phyloP scores from a whole-genome alignment of 2,113 vertebrate genomes.

The Labrus mixtus region DNA sequence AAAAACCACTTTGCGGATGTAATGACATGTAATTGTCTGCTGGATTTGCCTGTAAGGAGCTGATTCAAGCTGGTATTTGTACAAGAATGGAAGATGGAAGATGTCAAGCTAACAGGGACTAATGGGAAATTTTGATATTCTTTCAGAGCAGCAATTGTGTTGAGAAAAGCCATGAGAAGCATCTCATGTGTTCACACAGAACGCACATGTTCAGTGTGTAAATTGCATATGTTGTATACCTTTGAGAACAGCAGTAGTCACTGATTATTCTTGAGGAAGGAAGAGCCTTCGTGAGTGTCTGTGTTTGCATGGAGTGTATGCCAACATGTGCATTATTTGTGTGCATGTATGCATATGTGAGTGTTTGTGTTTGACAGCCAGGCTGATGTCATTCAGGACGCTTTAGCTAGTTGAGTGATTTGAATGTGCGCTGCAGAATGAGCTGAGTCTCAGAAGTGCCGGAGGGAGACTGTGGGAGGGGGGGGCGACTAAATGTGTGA shows the following conservation, averaged over 20 bases:
- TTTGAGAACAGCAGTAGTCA: background rate
- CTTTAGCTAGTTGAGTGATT: slow-evolving; percentile 73
- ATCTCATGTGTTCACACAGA: slow-evolving; percentile 16
- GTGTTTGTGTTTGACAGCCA: slow-evolving; percentile 41
- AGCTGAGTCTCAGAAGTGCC: slow-evolving; percentile 57
- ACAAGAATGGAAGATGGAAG: slow-evolving; percentile 57
- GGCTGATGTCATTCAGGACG: slow-evolving; percentile 67
- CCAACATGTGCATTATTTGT: background rate
- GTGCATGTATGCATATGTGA: slow-evolving; percentile 1
- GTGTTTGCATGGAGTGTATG: slow-evolving; percentile 7
- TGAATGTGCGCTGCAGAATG: slow-evolving; percentile 62
- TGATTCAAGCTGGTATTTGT: slow-evolving; percentile 60
- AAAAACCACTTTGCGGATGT: slow-evolving; percentile 70
- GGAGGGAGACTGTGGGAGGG: slow-evolving; percentile 32
- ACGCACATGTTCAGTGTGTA: slow-evolving; percentile 17
- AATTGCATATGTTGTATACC: background rate
- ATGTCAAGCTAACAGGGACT: slow-evolving; percentile 69
- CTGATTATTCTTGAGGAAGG: slow-evolving; percentile 29
- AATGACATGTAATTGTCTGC: slow-evolving; percentile 71
- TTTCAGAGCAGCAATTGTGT: slow-evolving; percentile 34
- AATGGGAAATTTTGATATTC: slow-evolving; percentile 66
- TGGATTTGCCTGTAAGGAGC: slow-evolving; percentile 53
- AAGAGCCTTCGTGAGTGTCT: slow-evolving; percentile 9
- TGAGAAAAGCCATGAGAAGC: slow-evolving; percentile 25
- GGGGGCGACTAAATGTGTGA: slow-evolving; percentile 54